Evolutionary conservation across 92 coral and sea anemone genomes (phyloP), one percentile per base, ranked within the genome.

Genomic region (Bergia sp.): DNA sequence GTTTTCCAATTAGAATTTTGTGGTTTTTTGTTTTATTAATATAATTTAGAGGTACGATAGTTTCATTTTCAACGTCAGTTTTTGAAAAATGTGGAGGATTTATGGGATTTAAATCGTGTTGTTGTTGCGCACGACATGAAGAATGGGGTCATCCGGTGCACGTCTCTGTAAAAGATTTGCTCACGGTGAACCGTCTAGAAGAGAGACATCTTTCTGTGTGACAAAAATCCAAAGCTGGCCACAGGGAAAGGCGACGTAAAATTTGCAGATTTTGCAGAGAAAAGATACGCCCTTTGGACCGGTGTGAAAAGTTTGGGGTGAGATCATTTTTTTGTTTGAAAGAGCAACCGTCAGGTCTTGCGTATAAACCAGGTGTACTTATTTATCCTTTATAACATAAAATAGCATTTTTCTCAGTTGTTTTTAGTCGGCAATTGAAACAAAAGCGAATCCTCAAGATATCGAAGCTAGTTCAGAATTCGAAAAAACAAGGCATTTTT

Each of bases 71-170:
- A n/a, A n/a, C n/a, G n/a, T n/a, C n/a, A n/a, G n/a, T n/a, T n/a
- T n/a, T n/a, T n/a, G n/a, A n/a, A n/a, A n/a, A n/a, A n/a, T n/a
- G n/a, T n/a, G n/a, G n/a, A n/a, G n/a, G n/a, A n/a, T 74, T 37
- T 44, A 89, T 71, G 87, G 87, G 81, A 47, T 89, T 82, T 76
- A 81, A 82, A 42, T 43, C 40, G 6, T 58, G 73, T 69, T 89
- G 91, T 39, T 89, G 82, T 55, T 89, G 91, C 44, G 88, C 82
- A 29, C 88, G 61, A 40, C 91, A 89, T 39, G 91, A 42, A 74
- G 72, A 7, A 80, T 88, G 86, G 86, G 80, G 86, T 1, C 75
- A 69, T 69, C 64, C 41, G 20, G 88, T 18, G 44, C 36, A 12
- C 53, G 81, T 37, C 67, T 38, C 37, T 85, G 37, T 50, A 20